Evolutionary conservation across 2,888 invertebrate genomes (phyloP).

Genomic region (Lycophotia porphyrea): DNA sequence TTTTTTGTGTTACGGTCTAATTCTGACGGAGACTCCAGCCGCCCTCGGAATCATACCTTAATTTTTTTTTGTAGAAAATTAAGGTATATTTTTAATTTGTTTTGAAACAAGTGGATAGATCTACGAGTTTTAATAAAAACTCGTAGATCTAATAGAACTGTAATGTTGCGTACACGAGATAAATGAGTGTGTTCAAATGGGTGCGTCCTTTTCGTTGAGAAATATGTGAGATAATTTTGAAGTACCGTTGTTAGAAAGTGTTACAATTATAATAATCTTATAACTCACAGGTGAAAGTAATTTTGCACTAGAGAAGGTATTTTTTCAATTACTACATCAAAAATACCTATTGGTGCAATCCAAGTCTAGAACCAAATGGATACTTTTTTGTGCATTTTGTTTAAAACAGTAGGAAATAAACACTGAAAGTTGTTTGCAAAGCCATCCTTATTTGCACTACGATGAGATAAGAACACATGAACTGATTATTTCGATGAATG

Average conservation of each 20-base stretch:
- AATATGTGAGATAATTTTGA: constrained; percentile 41
- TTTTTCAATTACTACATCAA: background rate
- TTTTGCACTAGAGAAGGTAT: background rate
- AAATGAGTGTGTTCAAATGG: constrained; percentile 43
- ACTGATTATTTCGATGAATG: constrained; percentile 32
- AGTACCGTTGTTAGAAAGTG: constrained; percentile 21
- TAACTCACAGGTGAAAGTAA: background rate
- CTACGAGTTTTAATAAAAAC: background rate
- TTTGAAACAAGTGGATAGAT: too few species aligned
- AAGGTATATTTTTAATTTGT: background rate
- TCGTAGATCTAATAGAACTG: constrained; percentile 25
- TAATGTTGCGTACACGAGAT: constrained; percentile 35
- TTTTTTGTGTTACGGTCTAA: background rate
- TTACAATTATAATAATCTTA: constrained; percentile 14
- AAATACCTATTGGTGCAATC: too few species aligned
- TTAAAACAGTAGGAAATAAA: constrained; percentile 32
- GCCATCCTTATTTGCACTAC: constrained; percentile 46
- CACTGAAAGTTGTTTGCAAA: constrained; percentile 12
- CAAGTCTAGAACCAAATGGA: background rate
- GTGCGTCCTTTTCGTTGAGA: constrained; percentile 38
- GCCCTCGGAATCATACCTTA: constrained; percentile 19
- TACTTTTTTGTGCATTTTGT: constrained; percentile 11
- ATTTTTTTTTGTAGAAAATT: background rate
- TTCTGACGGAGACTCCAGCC: background rate
- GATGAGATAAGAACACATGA: constrained; percentile 44